phyloP scores from a whole-genome alignment of 2,888 invertebrate species.

The Latrodectus elegans region DNA sequence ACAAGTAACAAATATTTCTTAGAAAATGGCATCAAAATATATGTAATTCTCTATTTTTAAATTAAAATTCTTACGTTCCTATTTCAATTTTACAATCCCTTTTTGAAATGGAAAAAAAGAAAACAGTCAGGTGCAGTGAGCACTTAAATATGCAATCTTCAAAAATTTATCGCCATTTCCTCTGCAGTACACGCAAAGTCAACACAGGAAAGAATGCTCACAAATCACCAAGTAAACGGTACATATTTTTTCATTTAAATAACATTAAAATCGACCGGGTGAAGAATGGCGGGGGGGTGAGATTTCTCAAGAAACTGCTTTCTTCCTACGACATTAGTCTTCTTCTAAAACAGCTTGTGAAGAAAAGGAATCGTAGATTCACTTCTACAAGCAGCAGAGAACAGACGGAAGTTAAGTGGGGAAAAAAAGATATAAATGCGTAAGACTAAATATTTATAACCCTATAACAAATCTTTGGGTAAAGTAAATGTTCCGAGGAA shows the following conservation, averaged over 20 bases:
- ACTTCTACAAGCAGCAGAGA: background rate
- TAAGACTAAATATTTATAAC: constrained; percentile 46
- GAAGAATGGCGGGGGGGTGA: background rate
- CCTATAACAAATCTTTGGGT: constrained; percentile 49
- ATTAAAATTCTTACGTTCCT: no score
- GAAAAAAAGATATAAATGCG: constrained; percentile 14
- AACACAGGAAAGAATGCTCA: constrained; percentile 22
- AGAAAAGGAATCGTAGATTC: constrained; percentile 19
- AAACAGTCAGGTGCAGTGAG: background rate
- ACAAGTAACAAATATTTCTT: no score
- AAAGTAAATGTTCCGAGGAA: constrained; percentile 45
- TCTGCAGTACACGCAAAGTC: constrained; percentile 29
- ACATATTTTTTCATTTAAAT: constrained; percentile 55
- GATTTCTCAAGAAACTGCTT: background rate
- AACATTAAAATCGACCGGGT: constrained; percentile 41
- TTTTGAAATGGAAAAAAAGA: background rate
- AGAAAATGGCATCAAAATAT: no score
- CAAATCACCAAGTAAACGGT: constrained; percentile 46
- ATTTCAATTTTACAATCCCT: background rate
- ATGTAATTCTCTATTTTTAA: no score
- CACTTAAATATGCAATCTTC: constrained; percentile 40
- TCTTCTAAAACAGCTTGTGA: constrained; percentile 30
- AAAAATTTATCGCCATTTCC: constrained; percentile 38
- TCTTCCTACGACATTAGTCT: constrained; percentile 18
- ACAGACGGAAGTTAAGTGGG: background rate